Conservation (phyloP, 2,113 vertebrate species). For the Channa argus region DNA sequence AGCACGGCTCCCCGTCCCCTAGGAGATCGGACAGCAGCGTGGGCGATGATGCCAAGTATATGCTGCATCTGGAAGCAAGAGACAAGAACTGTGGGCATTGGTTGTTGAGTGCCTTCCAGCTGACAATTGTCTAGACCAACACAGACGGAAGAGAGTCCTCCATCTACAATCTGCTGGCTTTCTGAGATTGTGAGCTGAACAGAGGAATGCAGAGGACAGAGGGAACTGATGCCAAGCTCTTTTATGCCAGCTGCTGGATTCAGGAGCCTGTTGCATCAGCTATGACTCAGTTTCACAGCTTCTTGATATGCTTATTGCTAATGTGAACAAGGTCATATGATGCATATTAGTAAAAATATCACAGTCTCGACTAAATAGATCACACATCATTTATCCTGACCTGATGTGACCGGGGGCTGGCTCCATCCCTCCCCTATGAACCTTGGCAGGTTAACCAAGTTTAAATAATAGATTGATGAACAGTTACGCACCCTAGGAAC, state of each 20-base stretch:
- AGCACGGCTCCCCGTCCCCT: conserved; percentile 32
- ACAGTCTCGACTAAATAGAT: conserved; percentile 20
- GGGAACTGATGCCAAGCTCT: conserved; percentile 37
- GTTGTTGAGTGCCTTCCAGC: conserved; percentile 66
- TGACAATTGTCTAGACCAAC: conserved; percentile 67
- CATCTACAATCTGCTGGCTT: conserved; percentile 70
- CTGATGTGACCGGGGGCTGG: too few species aligned
- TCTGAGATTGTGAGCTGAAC: conserved; percentile 59
- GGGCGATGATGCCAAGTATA: conserved; percentile 62
- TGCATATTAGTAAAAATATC: conserved; percentile 29
- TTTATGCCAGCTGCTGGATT: conserved; percentile 47
- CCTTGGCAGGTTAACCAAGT: too few species aligned
- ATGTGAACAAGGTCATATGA: conserved; percentile 28
- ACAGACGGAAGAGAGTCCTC: conserved; percentile 63
- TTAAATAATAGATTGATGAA: too few species aligned
- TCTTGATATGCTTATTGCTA: conserved; percentile 22
- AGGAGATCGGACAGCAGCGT: conserved; percentile 46
- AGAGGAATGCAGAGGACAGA: conserved; percentile 54
- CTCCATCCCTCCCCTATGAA: too few species aligned
- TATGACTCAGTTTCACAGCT: conserved; percentile 36
- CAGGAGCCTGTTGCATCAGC: conserved; percentile 59
- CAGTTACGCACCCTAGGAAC: too few species aligned
- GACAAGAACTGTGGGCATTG: conserved; percentile 69
- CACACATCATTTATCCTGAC: too few species aligned
- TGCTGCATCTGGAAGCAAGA: conserved; percentile 67